These are phyloP conservation scores for Siderastrea radians DNA, from an alignment of 92 coral and sea anemone species.

Conservation along the genomic window DNA sequence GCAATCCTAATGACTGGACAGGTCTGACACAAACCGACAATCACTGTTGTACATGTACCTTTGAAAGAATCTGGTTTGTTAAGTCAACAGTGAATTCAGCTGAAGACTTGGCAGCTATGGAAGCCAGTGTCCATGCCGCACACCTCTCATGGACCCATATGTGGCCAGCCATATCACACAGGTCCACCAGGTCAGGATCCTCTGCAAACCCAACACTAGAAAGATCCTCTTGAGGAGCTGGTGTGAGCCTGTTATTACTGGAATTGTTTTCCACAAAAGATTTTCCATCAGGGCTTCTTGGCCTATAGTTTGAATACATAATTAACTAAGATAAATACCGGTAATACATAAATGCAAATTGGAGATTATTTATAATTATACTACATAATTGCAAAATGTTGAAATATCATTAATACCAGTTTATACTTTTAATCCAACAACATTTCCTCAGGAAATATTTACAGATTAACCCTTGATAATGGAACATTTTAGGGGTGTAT, in stretches of 20 bases:
- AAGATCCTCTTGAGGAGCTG: conserved; percentile 56
- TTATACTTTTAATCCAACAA: no score
- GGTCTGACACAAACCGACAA: no score
- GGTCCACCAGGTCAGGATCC: conserved; percentile 79
- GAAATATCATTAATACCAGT: no score
- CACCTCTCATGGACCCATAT: conserved; percentile 98
- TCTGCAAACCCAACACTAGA: conserved; percentile 80
- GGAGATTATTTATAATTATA: no score
- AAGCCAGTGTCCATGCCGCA: conserved; percentile 97
- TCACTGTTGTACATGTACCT: conserved; percentile 45
- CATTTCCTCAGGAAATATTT: no score
- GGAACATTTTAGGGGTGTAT: no score
- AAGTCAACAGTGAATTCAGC: conserved; percentile 75
- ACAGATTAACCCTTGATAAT: no score
- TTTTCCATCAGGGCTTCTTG: conserved; percentile 30
- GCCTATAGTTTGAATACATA: not conserved
- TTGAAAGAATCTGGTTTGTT: conserved; percentile 80
- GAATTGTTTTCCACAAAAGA: conserved; percentile 10
- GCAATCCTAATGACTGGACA: no score
- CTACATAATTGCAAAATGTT: no score
- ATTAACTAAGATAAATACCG: no score
- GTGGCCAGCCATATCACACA: conserved; percentile 84
- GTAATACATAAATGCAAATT: no score
- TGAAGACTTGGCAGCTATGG: conserved; percentile 76
- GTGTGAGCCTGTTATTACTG: conserved; percentile 15